A percentile compares a stretch with the other conserved stretches of the same genome.
Conservation (phyloP, 2,888 invertebrate species). For the Ganaspis brasiliensis region DNA sequence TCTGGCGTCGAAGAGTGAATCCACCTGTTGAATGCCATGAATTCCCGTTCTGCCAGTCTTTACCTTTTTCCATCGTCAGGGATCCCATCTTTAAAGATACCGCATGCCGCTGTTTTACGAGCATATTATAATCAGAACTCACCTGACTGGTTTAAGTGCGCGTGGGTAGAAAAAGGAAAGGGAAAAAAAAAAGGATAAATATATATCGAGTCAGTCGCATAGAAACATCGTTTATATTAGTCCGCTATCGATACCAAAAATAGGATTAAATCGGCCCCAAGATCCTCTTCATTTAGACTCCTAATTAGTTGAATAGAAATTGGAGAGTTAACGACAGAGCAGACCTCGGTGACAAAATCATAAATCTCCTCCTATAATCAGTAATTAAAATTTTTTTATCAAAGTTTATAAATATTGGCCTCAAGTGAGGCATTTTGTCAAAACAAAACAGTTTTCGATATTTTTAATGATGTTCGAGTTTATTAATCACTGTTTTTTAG, state of each 20-base stretch:
- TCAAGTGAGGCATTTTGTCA: too few species aligned
- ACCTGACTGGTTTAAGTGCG: slow-evolving; percentile 49
- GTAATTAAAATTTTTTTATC: too few species aligned
- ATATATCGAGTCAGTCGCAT: slow-evolving; percentile 27
- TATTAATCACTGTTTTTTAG: too few species aligned
- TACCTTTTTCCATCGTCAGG: slow-evolving; percentile 53
- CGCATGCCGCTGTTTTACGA: slow-evolving; percentile 62
- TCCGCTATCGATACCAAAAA: slow-evolving; percentile 20
- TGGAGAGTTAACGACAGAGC: too few species aligned
- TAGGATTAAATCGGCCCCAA: not conserved
- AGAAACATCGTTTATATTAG: slow-evolving; percentile 33
- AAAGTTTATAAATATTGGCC: too few species aligned
- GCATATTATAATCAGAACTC: slow-evolving; percentile 62
- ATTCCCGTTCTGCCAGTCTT: slow-evolving; percentile 61
- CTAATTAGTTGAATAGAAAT: too few species aligned
- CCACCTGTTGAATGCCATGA: slow-evolving; percentile 67
- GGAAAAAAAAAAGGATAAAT: not conserved
- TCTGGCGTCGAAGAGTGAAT: slow-evolving; percentile 50
- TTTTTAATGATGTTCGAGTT: too few species aligned
- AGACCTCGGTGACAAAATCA: too few species aligned
- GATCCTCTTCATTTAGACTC: too few species aligned
- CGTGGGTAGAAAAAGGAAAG: slow-evolving; percentile 24
- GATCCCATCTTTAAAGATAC: slow-evolving; percentile 63
- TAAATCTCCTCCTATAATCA: too few species aligned
- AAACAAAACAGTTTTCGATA: too few species aligned